A percentile compares a stretch with the other conserved stretches of the same genome.
phyloP scores from a whole-genome alignment of 2,113 vertebrate species.

The Falco punctatus region DNA sequence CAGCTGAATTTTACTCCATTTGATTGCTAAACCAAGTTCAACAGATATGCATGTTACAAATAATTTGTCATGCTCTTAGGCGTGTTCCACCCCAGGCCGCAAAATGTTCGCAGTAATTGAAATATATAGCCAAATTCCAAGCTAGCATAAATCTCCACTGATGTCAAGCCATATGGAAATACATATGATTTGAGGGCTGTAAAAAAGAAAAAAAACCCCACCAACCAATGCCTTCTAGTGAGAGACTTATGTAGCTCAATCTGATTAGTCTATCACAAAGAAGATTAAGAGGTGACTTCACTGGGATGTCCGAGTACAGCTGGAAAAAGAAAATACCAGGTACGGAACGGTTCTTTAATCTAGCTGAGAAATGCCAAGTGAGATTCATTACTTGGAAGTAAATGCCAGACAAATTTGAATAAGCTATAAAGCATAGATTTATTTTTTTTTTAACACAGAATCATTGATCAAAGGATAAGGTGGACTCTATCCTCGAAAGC shows the following conservation, averaged over 20 bases:
- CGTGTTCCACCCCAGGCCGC: constrained; percentile 49
- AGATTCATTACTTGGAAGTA: constrained; percentile 3
- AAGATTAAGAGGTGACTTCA: constrained; percentile 33
- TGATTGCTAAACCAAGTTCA: constrained; percentile 45
- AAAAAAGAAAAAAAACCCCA: neutral
- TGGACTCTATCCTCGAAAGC: neutral
- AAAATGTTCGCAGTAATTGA: constrained; percentile 59
- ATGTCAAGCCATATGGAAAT: constrained; percentile 63
- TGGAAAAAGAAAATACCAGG: constrained; percentile 28
- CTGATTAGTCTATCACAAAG: constrained; percentile 49
- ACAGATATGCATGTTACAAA: constrained; percentile 53
- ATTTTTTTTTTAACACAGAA: neutral
- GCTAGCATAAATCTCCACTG: constrained; percentile 57
- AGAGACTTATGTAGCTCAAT: neutral
- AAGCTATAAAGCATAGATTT: neutral
- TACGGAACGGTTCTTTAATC: neutral
- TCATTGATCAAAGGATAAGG: neutral
- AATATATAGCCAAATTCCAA: constrained; percentile 65
- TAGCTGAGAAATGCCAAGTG: constrained; percentile 10
- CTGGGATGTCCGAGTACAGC: neutral
- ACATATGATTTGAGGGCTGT: constrained; percentile 28
- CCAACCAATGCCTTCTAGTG: neutral
- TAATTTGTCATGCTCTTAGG: constrained; percentile 52
- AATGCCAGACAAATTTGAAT: constrained; percentile 11
- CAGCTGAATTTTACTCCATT: constrained; percentile 36